These are phyloP conservation scores for Scaptomyza flava DNA, from an alignment of 2,888 invertebrate genomes.

Conservation along the genomic window DNA sequence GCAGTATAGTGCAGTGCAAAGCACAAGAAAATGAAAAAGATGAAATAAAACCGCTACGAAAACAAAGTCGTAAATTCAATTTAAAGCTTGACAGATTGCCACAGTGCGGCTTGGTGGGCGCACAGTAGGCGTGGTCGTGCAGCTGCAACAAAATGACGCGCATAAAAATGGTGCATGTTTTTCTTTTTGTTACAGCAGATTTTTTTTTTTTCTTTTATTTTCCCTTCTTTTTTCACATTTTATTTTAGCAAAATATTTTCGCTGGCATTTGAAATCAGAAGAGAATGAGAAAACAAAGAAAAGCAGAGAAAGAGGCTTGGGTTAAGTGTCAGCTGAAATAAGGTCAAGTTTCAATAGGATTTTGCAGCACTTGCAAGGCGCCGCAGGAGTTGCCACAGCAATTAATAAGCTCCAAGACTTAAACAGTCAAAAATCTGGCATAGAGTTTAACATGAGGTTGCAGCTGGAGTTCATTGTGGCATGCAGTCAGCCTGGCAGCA, in stretches of 20 bases:
- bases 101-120: slow-evolving; percentile 51
- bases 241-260: slow-evolving; percentile 60
- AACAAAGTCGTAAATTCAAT: slow-evolving; percentile 82
- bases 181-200: slow-evolving; percentile 5
- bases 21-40: slow-evolving; percentile 38
- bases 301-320: neutral
- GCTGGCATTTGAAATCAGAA: slow-evolving; percentile 23
- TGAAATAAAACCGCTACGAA: slow-evolving; percentile 75
- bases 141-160: slow-evolving; percentile 55
- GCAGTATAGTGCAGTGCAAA: slow-evolving; percentile 28
- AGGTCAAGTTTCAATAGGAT: slow-evolving; percentile 62
- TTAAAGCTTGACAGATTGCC: slow-evolving; percentile 83
- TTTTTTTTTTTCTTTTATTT: slow-evolving; percentile 7
- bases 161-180: slow-evolving; percentile 35
- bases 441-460: slow-evolving; percentile 61
- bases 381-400: slow-evolving; percentile 40
- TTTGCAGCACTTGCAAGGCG: slow-evolving; percentile 40
- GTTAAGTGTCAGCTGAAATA: slow-evolving; percentile 46
- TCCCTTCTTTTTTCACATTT: slow-evolving; percentile 18
- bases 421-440: slow-evolving; percentile 73
- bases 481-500: slow-evolving; percentile 8
- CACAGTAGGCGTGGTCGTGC: slow-evolving; percentile 43
- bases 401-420: slow-evolving; percentile 76
- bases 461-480: slow-evolving; percentile 5
- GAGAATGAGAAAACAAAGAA: slow-evolving; percentile 1